Percentiles rank a stretch among this genome's conserved stretches.
phyloP scores from a whole-genome alignment of 1,140 invertebrate species.

The Stegodyphus dumicola region DNA sequence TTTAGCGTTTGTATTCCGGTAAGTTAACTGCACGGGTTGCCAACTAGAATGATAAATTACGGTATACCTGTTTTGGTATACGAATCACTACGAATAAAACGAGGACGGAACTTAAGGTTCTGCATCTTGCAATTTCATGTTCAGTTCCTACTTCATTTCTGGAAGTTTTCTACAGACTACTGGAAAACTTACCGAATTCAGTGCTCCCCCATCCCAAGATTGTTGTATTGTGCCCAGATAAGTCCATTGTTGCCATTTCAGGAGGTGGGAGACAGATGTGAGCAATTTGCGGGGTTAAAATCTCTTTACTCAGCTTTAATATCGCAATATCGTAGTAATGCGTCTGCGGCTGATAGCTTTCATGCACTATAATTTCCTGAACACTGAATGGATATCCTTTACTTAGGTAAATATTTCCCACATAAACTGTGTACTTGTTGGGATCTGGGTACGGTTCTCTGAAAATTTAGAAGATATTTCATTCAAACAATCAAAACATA shows the following conservation, averaged over 20 bases:
- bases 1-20: too few species aligned
- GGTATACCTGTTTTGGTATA: too few species aligned
- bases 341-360: neutral
- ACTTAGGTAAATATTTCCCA: conserved; percentile 17
- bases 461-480: too few species aligned
- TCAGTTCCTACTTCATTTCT: too few species aligned
- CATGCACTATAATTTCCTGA: conserved; percentile 13
- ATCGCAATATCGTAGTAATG: conserved; percentile 44
- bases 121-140: too few species aligned
- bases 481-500: too few species aligned
- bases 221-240: conserved; percentile 3
- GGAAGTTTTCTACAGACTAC: too few species aligned
- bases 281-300: neutral
- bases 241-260: neutral
- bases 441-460: neutral
- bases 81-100: too few species aligned
- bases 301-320: conserved; percentile 3
- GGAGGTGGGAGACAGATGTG: conserved; percentile 25
- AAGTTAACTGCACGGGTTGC: too few species aligned
- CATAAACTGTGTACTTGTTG: neutral
- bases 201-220: conserved; percentile 34
- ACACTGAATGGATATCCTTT: conserved; percentile 3
- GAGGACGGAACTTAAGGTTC: too few species aligned
- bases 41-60: too few species aligned
- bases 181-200: conserved; percentile 15